These are phyloP conservation scores for Habrosyne pyritoides DNA, from an alignment of 2,888 invertebrate genomes.

Conservation along the genomic window DNA sequence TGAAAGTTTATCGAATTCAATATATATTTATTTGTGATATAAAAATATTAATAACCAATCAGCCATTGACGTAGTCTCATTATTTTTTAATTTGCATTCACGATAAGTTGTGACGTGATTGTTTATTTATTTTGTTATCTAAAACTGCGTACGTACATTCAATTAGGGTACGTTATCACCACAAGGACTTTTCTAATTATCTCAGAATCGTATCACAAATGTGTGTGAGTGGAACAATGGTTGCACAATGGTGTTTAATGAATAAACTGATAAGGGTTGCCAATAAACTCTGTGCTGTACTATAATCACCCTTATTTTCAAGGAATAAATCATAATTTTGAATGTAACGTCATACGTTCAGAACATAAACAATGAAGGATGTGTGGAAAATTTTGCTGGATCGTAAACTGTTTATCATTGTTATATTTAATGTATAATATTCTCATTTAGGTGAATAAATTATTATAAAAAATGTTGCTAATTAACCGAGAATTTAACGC, in stretches of 20 bases:
- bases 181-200: constrained; percentile 19
- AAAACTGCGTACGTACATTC: constrained; percentile 4
- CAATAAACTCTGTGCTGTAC: constrained; percentile 16
- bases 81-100: constrained; percentile 8
- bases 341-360: background rate
- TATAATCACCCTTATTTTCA: background rate
- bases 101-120: constrained; percentile 6
- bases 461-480: too few relatives aligned
- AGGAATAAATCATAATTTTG: background rate
- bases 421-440: constrained; percentile 10
- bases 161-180: constrained; percentile 26
- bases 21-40: background rate
- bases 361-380: constrained; percentile 7
- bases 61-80: constrained; percentile 3
- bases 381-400: constrained; percentile 27
- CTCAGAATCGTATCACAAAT: constrained; percentile 24
- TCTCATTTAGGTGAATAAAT: too few relatives aligned
- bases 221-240: constrained; percentile 17
- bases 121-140: constrained; percentile 7
- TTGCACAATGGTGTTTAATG: constrained; percentile 22
- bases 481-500: too few relatives aligned
- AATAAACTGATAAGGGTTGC: constrained; percentile 35
- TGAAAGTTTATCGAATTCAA: background rate
- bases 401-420: background rate
- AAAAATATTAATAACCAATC: constrained; percentile 4